Base-by-base conservation (phyloP, 1,140 invertebrate genomes). In the Drosophila insularis region DNA sequence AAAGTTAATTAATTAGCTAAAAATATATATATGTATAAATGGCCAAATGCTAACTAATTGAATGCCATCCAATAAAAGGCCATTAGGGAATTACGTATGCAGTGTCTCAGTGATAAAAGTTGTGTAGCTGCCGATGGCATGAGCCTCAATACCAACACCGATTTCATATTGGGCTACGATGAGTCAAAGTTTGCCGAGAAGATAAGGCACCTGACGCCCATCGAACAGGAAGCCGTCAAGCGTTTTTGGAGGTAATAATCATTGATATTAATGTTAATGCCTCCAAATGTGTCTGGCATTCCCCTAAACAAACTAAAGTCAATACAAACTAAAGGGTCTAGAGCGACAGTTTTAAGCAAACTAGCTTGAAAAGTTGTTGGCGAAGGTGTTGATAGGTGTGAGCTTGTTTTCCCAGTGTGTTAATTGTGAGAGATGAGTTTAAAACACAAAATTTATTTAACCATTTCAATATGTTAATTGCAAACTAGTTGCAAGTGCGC, bases 191-290 rank as follows among this genome's bases (percentile, higher is more conserved):
- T 91, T 71, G 72, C 71, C 59, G 77, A 84, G 40, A 91, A 91
- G 86, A 78, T 91, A 80, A 89, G 71, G 68, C 82, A 91, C 84
- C 68, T 91, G 78, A 81, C 75, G 62, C 90, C 90, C 63, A 77
- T 71, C 63, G 90, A 91, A 72, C 90, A 90, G 90, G 90, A 91
- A 81, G 90, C 90, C 35, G 90, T 91, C 54, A 86, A 82, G 58
- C 84, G 82, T 31, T 91, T 91, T 74, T 91, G 90, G 90, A 91
- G 90, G 90, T 91, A 86, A 62, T 58, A 27, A 31, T 50, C 43
- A 50, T 46, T 46, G 43, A 46, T 17, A 46, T 46, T 46, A 17
- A 46, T 46, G 40, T 46, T 46, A 4, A 46, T 46, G 7, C 14
- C 43, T 10, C 17, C n/a, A 46, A 43, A 17, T 43, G 40, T 13